Evolutionary conservation across 2,888 invertebrate species (phyloP).

Genomic region (Sussaba pulchella): DNA sequence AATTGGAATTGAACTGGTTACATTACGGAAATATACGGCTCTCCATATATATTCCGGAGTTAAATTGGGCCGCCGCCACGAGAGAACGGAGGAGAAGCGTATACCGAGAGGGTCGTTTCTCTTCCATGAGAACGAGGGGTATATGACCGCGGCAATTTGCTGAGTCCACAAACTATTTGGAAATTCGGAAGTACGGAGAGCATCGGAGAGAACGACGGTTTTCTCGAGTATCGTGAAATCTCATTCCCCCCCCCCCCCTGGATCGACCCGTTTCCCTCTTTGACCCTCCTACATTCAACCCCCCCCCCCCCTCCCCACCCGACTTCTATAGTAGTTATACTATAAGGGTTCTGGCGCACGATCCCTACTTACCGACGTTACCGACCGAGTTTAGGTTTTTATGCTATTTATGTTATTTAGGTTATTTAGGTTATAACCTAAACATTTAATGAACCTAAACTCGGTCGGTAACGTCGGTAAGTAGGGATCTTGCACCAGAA

Average conservation of each 20-base stretch:
- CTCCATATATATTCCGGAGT: constrained; percentile 77
- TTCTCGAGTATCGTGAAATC: constrained; percentile 50
- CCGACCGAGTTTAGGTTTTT: too few species aligned
- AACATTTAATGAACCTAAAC: too few species aligned
- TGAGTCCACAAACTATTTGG: constrained; percentile 75
- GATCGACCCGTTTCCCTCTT: too few species aligned
- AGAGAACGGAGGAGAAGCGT: constrained; percentile 3
- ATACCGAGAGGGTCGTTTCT: constrained; percentile 6
- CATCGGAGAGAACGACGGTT: constrained; percentile 8
- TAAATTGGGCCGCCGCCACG: constrained; percentile 76
- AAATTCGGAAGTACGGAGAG: constrained; percentile 49
- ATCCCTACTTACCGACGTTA: too few species aligned
- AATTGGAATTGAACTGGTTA: constrained; percentile 73
- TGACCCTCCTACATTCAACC: too few species aligned
- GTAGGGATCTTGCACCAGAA: too few species aligned
- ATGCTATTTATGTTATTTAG: too few species aligned
- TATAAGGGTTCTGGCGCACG: too few species aligned
- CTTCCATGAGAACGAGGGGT: constrained; percentile 31
- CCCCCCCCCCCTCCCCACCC: too few species aligned
- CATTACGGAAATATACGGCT: constrained; percentile 74
- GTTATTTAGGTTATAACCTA: too few species aligned
- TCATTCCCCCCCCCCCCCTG: constrained; percentile 11
- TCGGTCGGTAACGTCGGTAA: too few species aligned
- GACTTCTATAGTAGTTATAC: too few species aligned
- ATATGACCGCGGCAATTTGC: constrained; percentile 70